phyloP scores from a whole-genome alignment of 2,888 invertebrate genomes.

The Tetropium fuscum region DNA sequence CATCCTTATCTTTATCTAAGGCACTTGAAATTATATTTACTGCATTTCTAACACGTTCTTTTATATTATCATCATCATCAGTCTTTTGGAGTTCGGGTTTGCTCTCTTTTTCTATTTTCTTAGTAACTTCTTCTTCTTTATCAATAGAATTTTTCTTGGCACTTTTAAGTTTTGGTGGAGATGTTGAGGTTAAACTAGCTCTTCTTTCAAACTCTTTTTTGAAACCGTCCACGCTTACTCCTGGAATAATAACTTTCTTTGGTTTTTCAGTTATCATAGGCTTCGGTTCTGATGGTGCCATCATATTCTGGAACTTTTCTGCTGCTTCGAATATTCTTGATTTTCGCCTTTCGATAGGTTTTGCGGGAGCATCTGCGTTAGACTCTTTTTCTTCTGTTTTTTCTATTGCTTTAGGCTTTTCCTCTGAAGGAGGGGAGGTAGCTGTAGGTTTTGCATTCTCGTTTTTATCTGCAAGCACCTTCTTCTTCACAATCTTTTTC shows the following conservation, averaged over 20 bases:
- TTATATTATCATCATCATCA: conserved; percentile 67
- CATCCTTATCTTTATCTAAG: conserved; percentile 68
- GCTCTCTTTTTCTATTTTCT: conserved; percentile 50
- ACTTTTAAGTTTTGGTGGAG: conserved; percentile 57
- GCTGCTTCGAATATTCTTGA: conserved; percentile 79
- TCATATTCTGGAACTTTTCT: conserved; percentile 75
- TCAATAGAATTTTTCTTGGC: conserved; percentile 50
- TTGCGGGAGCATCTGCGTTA: conserved; percentile 57
- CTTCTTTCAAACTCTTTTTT: conserved; percentile 88
- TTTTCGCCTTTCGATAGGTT: conserved; percentile 72
- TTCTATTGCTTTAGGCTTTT: conserved; percentile 47
- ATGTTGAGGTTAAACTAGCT: conserved; percentile 71
- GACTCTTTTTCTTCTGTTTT: conserved; percentile 45
- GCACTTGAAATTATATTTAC: conserved; percentile 80
- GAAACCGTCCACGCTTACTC: conserved; percentile 87
- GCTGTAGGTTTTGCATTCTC: conserved; percentile 51
- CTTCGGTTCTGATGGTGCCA: conserved; percentile 60
- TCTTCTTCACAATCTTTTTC: conserved; percentile 60
- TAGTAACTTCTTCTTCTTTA: conserved; percentile 48
- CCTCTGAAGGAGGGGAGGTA: conserved; percentile 33
- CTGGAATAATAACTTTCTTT: conserved; percentile 84
- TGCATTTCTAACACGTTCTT: conserved; percentile 74
- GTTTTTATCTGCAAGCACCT: conserved; percentile 61
- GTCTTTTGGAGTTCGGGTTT: conserved; percentile 43
- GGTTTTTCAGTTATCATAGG: conserved; percentile 69